Base-by-base conservation (phyloP, 2,113 vertebrate genomes). In the Leiothrix lutea region DNA sequence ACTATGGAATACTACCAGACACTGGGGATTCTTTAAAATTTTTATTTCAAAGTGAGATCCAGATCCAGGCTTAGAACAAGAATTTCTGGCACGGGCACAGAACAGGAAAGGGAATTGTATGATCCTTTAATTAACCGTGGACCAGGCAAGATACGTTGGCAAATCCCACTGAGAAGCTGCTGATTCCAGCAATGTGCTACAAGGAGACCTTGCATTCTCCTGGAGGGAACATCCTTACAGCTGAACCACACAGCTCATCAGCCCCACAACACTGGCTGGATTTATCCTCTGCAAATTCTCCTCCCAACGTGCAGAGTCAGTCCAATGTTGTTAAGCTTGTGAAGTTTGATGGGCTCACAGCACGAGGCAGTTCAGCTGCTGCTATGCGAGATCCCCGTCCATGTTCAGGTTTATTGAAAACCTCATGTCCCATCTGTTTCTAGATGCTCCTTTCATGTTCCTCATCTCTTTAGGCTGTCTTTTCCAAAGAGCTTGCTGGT, bases 261-360 rank as follows among this genome's bases (percentile, higher is more conserved):
- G 51, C 90, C 48, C 36, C 38, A 23, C 51, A 48, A 11, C 51
- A 54, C 71, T 56, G 44, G 36, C 70, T 53, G 66, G 94, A 72
- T 88, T 95, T 95, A 92, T 87, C 91, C 94, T 54, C 90, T 92
- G 94, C 87, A 85, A 57, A 79, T 45, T 92, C 83, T 54, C 91
- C 69, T 91, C 91, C 86, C 48, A 87, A 10, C 57, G 79, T 71
- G 47, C n/a, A 74, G 82, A 67, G 33, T 33, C 69, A 60, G 71
- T 14, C 82, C 85, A 26, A 5, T 33, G 85, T 65, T 95, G 96
- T 83, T 91, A 88, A 81, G 50, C 72, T 94, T 95, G 77, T 88
- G 75, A 94, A 93, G 93, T 88, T 86, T 95, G 92, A 95, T 96
- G 94, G 92, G 93, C 95, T 95, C 94, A 50, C 94, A 96, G 79